Evolutionary conservation across 2,888 invertebrate genomes (phyloP), one percentile per base, ranked within the genome.

Genomic region (Dasypolia templi): DNA sequence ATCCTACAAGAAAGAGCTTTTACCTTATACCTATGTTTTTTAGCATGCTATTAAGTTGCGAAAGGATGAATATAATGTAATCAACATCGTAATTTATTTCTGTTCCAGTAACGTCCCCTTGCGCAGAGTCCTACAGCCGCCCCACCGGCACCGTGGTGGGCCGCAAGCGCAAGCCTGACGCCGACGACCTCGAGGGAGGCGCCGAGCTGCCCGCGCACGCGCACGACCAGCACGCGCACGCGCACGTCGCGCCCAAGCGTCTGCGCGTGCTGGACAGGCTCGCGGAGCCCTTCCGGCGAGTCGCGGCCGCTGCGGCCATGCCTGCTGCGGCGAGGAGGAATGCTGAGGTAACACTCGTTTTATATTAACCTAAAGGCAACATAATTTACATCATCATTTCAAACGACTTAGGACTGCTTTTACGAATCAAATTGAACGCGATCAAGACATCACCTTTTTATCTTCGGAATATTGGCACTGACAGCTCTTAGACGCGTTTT

Each of bases 141-240:
- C 96, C 96, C 0, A 95, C 94, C 0, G 95, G 93, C 64, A 92
- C 96, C 0, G 96, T 96, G 55, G 95, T 96, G 46, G 96, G 96
- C 0, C 94, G 96, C 86, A 96, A 96, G 84, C 94, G 96, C 29
- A 93, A 93, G 78, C 94, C 95, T 0, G 94, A 93, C 35, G 63
- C 75, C 51, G 90, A 84, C 2, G 61, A 82, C 58, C 6, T 63
- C 0, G 90, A 85, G 67, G 7, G 89, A 87, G 44, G 84, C 0
- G 0, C 7, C 0, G 68, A 12, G 17, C 14, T 11, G 4, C 1
- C 32, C 1, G 4, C 4, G n/a, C 51, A 6, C 19, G 12, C 2
- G 51, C 61, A n/a, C 0, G 68, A 11, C 14, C 22, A 12, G 5
- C 3, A 32, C 2, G 4, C 4, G n/a, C 51, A 6, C 19, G 12